Evolutionary conservation across 2,797 vertebrate species (phyloP), one percentile per base, ranked within the genome.

Genomic region (Argya squamiceps): DNA sequence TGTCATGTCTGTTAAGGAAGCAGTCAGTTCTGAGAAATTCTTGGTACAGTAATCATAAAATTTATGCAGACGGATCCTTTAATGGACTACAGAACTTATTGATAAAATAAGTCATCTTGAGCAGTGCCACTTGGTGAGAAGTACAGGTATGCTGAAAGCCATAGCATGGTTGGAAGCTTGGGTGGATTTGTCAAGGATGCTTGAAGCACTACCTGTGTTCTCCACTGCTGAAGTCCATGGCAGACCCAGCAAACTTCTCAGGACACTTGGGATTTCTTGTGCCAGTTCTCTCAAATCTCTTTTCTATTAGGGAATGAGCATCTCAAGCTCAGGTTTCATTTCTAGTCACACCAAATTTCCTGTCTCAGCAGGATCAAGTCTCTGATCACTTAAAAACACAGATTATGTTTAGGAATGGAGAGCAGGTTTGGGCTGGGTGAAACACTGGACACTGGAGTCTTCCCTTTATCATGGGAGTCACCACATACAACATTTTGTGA

Each of bases 401-500:
- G 16, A 49, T 4, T 8, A 27, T 15, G 5, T 34, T 41, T 59
- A 26, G 55, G 29, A 75, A 14, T 9, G 24, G 65, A 68, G 22
- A 75, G 23, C n/a, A 74, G 11, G 17, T 78, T 34, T 58, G 49
- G n/a, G 21, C 43, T 69, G 22, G 7, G 41, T 4, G 18, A 80
- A 53, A 27, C 29, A 63, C 8, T 4, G 1, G 11, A 19, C 30
- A 10, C 41, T 39, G 15, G 11, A n/a, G 9, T 34, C 30, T 34
- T 34, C 9, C 15, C 18, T 77, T 78, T 64, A 6, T 46, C 30
- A 26, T 46, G 8, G 12, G 8, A 37, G 7, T 39, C 46, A 34
- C 15, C 14, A 17, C 7, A 2, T 13, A 8, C 5, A 15, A n/a
- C 3, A 10, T 46, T 58, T 43, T 1, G 2, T 23, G 22, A 58